A percentile compares a stretch with the other conserved stretches of the same genome.
phyloP scores from a whole-genome alignment of 2,888 invertebrate species.

The Pediacus dermestoides region DNA sequence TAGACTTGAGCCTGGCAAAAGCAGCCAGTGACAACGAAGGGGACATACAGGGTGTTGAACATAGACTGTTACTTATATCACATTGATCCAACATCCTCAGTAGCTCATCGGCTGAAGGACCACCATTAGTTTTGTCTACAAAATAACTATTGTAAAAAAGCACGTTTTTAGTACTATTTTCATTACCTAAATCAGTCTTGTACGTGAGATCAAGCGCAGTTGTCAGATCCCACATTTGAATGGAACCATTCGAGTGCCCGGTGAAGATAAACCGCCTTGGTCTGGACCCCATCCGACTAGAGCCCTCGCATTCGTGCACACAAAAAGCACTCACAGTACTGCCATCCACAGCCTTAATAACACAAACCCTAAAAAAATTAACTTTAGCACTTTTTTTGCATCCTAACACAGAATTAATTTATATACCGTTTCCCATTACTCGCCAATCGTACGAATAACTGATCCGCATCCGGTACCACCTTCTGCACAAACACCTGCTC shows the following conservation, averaged over 20 bases:
- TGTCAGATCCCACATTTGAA: conserved; percentile 98
- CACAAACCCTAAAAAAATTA: conserved; percentile 69
- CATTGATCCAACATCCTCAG: conserved; percentile 89
- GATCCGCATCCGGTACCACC: conserved; percentile 95
- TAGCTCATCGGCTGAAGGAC: conserved; percentile 90
- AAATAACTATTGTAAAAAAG: conserved; percentile 1
- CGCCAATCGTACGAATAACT: conserved; percentile 88
- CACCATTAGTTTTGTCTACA: conserved; percentile 65
- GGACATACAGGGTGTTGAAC: conserved; percentile 76
- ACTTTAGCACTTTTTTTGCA: too few species aligned
- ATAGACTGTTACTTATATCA: conserved; percentile 79
- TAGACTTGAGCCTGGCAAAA: conserved; percentile 57
- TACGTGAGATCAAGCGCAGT: conserved; percentile 81
- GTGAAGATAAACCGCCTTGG: conserved; percentile 87
- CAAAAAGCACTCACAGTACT: conserved; percentile 93
- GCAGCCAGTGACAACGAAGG: conserved; percentile 62
- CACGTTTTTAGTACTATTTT: conserved; percentile 3
- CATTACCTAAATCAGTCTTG: conserved; percentile 52
- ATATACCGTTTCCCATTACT: conserved; percentile 86
- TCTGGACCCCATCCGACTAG: conserved; percentile 84
- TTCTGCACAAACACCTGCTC: conserved; percentile 98
- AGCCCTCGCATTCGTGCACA: conserved; percentile 97
- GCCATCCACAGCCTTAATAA: conserved; percentile 90
- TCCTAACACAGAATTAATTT: conserved; percentile 4
- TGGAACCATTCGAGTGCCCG: conserved; percentile 87